Evolutionary conservation across 2,797 vertebrate genomes (phyloP), one percentile per base, ranked within the genome.

Genomic region (Pseudomugil gertrudae): DNA sequence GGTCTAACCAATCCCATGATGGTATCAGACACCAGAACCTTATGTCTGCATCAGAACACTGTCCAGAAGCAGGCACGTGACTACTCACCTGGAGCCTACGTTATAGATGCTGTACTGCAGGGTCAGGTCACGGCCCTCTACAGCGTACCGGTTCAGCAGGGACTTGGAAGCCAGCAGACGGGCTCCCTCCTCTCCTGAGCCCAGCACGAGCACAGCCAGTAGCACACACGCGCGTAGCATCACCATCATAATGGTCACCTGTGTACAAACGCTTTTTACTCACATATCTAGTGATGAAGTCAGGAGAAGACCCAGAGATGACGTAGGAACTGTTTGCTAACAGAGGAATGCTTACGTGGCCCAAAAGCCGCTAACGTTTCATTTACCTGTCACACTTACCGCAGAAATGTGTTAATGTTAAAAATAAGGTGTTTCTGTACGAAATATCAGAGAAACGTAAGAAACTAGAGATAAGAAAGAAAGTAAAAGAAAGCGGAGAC

Each of bases 81-180:
- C 11, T 0, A 2, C 80, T 71, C 1, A 98, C 97, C 96, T 99
- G 84, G 96, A 97, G 67, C 98, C 97, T 0, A 99, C 97, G 0
- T 99, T 99, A 93, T 97, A 99, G 90, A 99, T 94, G 92, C 94
- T 98, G 91, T 99, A 99, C 84, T 98, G 98, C 76, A 99, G 80
- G 0, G 97, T 98, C 19, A 98, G 90, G 79, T 99, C 97, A 4
- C 95, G 93, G 7, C 98, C 97, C 83, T 99, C 97, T 69, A 99
- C 97, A 0, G 97, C 97, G 0, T 97, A 99, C 60, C 96, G 94
- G 90, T 99, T 98, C 26, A 99, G 47, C 9, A 99, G 90, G 0
- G 97, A 94, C 24, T 99, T 99, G 57, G 98, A 99, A 14, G 96
- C 96, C 85, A 99, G 77, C n/a, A 99, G 88, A 26, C 97, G 91